Evolutionary conservation across 2,797 vertebrate species (phyloP), one percentile per base, ranked within the genome.

Genomic region (Rhynchonycteris naso): DNA sequence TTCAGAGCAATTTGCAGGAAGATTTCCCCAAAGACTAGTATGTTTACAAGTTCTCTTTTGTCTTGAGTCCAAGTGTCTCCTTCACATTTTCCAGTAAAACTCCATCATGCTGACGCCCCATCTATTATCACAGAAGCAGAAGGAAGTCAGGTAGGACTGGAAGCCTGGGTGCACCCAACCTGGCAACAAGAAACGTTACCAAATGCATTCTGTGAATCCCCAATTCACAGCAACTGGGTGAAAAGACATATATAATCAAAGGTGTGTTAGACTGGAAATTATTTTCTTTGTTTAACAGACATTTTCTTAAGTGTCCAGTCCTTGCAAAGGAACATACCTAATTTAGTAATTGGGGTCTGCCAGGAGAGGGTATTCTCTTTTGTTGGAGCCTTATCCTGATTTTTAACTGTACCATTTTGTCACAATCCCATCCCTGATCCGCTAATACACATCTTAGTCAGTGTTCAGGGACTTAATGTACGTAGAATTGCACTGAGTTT

Each of bases 51-150:
- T 93, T 97, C 83, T 94, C 80, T 96, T 94, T 94, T 97, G 97
- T 97, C 90, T 83, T 43, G 74, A 96, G 91, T 97, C 97, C 96
- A 97, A 97, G 79, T 24, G 79, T 96, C 88, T 96, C 65, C 66
- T 96, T 96, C 94, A 84, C 61, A 91, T 97, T 97, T 97, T 97
- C 97, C 94, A 1, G 97, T 96, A 97, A 97, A 93, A 93, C 66
- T 78, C 69, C 75, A 21, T 83, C 43, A 74, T n/a, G 56, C 66
- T 13, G 15, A 75, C 56, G 80, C 89, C 50, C 61, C 75, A 88
- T 93, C 93, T 88, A 84, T 95, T 92, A 97, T n/a, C 69, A 56
- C 56, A 65, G 72, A 63, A 69, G 74, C 79, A 78, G 69, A 78
- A 61, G 28, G 47, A 54, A 79, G 72, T 69, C 18, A 26, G 33